Percentiles rank a stretch among this genome's conserved stretches.
These are phyloP conservation scores for Anthophora plumipes DNA, from an alignment of 2,888 invertebrate genomes.

Conservation along the genomic window DNA sequence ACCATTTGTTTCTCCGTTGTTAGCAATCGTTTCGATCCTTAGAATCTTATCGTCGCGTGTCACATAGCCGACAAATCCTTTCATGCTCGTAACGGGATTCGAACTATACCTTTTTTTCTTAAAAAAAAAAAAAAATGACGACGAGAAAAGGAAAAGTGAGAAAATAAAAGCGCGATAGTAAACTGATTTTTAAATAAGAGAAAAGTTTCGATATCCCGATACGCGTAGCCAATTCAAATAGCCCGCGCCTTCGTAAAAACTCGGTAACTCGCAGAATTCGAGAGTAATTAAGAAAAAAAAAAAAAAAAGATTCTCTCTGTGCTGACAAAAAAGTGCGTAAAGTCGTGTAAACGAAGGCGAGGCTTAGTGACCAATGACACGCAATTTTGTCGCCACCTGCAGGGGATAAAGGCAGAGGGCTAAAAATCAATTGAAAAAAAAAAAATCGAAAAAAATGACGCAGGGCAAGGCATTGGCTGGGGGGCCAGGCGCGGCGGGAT, in stretches of 20 bases:
- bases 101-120: neutral
- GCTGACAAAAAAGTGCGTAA: constrained; percentile 5
- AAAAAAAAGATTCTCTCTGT: constrained; percentile 10
- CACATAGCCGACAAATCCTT: constrained; percentile 44
- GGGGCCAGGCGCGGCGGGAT: constrained; percentile 84
- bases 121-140: neutral
- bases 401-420: constrained; percentile 77
- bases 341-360: constrained; percentile 40
- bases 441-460: constrained; percentile 75
- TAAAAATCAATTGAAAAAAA: constrained; percentile 74
- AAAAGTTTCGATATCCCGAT: constrained; percentile 27
- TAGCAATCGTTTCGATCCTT: constrained; percentile 24
- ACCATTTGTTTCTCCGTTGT: constrained; percentile 18
- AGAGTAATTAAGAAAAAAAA: neutral
- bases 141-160: neutral
- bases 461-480: constrained; percentile 84
- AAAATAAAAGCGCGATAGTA: neutral
- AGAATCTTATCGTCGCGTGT: constrained; percentile 6
- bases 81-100: constrained; percentile 50
- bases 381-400: constrained; percentile 76
- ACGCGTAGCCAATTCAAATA: constrained; percentile 50
- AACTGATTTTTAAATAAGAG: too few species aligned
- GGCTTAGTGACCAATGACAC: constrained; percentile 73
- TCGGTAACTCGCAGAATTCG: neutral
- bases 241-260: constrained; percentile 29